Evolutionary conservation across 2,797 vertebrate species (phyloP).

Genomic region (Tragelaphus oryx): DNA sequence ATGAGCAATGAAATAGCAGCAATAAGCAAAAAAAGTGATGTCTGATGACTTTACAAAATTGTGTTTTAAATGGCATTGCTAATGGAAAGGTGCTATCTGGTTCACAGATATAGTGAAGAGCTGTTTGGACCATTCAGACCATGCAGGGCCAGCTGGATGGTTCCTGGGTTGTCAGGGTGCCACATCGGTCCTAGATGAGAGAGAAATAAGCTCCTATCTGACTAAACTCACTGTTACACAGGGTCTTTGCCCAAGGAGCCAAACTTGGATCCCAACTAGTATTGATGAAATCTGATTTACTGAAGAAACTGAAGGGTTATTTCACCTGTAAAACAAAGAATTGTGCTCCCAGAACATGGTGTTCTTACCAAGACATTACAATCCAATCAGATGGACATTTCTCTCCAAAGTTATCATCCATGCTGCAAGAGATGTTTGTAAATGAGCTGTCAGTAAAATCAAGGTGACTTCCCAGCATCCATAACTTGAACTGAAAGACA

Average conservation of each 20-base stretch:
- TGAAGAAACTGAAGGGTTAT: background rate
- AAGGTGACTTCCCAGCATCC: background rate
- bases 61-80: background rate
- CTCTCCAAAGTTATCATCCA: background rate
- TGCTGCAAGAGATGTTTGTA: background rate
- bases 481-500: background rate
- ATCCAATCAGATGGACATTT: background rate
- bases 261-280: background rate
- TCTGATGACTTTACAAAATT: background rate
- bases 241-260: background rate
- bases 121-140: background rate
- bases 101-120: background rate
- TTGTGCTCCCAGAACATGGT: background rate
- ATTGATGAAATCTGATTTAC: background rate
- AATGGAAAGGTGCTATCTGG: background rate
- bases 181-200: background rate
- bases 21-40: background rate
- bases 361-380: background rate
- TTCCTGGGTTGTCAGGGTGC: background rate
- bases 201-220: background rate
- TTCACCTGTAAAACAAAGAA: background rate
- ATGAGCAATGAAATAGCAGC: background rate
- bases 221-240: background rate
- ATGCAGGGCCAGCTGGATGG: background rate
- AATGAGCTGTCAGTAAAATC: background rate